Base-by-base conservation (phyloP, 2,113 vertebrate species). In the Chaetodon auriga region DNA sequence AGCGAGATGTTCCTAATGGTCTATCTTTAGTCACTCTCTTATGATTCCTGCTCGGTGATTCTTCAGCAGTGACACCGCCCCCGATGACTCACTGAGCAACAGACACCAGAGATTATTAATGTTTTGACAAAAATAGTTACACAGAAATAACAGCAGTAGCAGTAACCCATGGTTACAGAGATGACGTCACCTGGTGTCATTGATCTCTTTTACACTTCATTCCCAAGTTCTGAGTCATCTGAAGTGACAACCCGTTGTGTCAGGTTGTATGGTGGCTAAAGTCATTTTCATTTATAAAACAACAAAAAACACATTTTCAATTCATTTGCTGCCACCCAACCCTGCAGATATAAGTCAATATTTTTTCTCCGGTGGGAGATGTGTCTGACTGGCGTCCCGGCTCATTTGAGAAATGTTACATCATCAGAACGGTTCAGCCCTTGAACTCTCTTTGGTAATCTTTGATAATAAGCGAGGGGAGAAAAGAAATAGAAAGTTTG, bases 61-160 rank as follows among this genome's bases (percentile, higher is more conserved):
- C 91, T 90, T 89, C 84, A 91, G 21, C 85, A 72, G 73, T 84
- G 90, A 83, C 89, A 90, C 82, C 69, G 46, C 85, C 90, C 86
- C 81, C 25, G 73, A 90, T 93, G 93, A 94, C 90, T 95, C 92
- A 92, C 86, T 78, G 81, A 81, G 88, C 87, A 90, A 76, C 86
- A 91, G 90, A 90, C 91, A 92, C 90, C 84, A 57, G 80, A 76
- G 82, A 87, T 92, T 93, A 94, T 92, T 93, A 94, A 94, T 94
- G 91, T 86, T 89, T 91, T 80, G 82, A 88, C 92, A 88, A 87
- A 94, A 94, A 93, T 92, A 95, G 86, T 93, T 91, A 63, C 87
- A 83, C 81, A 68, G 85, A 80, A 91, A 91, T 92, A 92, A 90
- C 81, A 82, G 87, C 89, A 75, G 84, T 81, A 38, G 88, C 79